Base-by-base conservation (phyloP, 2,797 vertebrate species). In the Gadopsis marmoratus region DNA sequence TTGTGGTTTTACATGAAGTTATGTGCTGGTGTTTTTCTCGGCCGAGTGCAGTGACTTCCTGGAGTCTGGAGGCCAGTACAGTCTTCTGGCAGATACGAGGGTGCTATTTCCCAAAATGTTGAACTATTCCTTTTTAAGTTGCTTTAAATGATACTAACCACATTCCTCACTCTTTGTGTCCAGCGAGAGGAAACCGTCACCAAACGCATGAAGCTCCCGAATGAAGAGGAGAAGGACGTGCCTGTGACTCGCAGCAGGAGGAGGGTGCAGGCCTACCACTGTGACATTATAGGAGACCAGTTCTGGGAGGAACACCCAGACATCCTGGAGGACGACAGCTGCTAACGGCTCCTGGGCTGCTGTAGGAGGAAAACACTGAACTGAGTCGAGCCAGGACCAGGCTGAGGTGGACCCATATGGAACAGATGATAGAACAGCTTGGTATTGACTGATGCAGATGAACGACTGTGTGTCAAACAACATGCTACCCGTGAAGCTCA, bases 291-390 rank as follows among this genome's bases (percentile, higher is more conserved):
- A 43, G 96, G 97, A 45, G 96, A 98, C 17, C 92, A 95, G 83
- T 99, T 99, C 91, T 99, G 98, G 98, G 94, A 96, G 66, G 96
- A 98, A 43, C 96, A 98, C 88, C 93, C 95, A 0, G 94, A 96
- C 76, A 94, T 99, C 87, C 92, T 99, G 72, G 95, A 96, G 83
- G 94, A 94, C 5, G 95, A 96, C 58, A 78, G 88, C 76, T 95
- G 95, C 85, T 98, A 91, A 84, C 71, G 21, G n/a, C 54, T 62
- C 23, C 50, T 79, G 48, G 23, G 14, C 62, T 50, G 23, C 31
- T 39, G 39, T 19, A 39, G 54, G 47, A 53, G 53, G 55, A 59
- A 6, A 19, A 3, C 7, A 33, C 21, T 53, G 61, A 58, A 26
- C 45, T 21, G 19, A 35, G 16, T 59, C 21, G 5, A 63, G 35